phyloP scores from a whole-genome alignment of 2,113 vertebrate species.

The Gadus chalcogrammus region DNA sequence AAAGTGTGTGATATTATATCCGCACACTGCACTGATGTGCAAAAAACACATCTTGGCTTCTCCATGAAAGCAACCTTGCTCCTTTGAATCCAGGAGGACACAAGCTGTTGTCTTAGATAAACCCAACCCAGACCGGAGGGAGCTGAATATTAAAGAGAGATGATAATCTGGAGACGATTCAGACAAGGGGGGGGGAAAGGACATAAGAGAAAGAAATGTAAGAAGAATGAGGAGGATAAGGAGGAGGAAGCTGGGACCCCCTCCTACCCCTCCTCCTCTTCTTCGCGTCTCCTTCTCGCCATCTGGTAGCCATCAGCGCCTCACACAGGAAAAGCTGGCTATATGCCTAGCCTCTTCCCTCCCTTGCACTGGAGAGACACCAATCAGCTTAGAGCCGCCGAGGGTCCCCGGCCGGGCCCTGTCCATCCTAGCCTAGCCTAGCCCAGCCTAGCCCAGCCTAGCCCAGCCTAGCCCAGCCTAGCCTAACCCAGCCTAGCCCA shows the following conservation, averaged over 20 bases:
- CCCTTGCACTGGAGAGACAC: constrained; percentile 57
- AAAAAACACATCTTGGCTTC: no score
- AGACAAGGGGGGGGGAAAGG: no score
- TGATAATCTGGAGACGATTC: no score
- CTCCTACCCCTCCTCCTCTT: constrained; percentile 26
- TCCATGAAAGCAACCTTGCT: no score
- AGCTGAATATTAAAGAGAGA: no score
- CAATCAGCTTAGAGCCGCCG: constrained; percentile 44
- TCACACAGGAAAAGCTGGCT: constrained; percentile 73
- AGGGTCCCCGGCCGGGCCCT: background rate
- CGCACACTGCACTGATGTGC: no score
- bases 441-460: background rate
- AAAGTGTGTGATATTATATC: no score
- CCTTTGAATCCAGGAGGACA: no score
- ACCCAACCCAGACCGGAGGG: no score
- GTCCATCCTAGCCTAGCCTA: background rate
- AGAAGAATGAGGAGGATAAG: background rate
- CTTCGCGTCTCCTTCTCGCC: constrained; percentile 39
- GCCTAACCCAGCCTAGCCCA: constrained; percentile 23
- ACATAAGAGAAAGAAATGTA: no score
- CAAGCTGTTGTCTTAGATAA: no score
- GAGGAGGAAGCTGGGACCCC: background rate
- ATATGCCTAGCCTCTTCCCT: constrained; percentile 57
- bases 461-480: background rate
- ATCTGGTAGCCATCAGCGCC: constrained; percentile 76